Base-by-base conservation (phyloP, 1,140 invertebrate genomes). In the Drosophila baimaii region DNA sequence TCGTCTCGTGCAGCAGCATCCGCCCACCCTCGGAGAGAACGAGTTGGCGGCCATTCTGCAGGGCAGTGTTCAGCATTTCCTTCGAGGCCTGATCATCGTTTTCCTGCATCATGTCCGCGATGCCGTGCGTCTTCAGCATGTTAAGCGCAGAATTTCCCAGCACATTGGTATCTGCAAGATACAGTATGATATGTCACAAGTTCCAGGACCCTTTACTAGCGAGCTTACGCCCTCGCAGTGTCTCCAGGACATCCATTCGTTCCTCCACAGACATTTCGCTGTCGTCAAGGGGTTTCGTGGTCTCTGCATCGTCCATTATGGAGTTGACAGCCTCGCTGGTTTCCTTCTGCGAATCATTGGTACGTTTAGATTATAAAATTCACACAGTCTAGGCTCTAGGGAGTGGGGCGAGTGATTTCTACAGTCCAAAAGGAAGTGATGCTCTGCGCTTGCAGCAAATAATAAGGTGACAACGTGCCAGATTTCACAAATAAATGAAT, bases 11-110 rank as follows among this genome's bases (percentile, higher is more conserved):
- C 69, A 97, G 90, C 6, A 96, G 94, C 77, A 96, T 93, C 84
- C 96, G 96, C 17, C 96, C 96, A 55, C 95, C 95, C 90, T 97
- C 95, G 77, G 96, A 97, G 47, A 97, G 92, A 56, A 96, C 94
- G 19, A 97, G 94, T 44, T 95, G 95, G 90, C 96, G 94, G 2
- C 96, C 96, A 92, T 94, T 96, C 93, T 96, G 95, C 79, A 97
- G 93, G 12, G 96, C 96, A 56, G 95, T 95, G 56, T 95, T 95
- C 27, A 97, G 56, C 80, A 92, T 77, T 57, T 91, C 89, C 52
- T 91, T 91, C 3, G 90, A 94, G 39, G 95, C 94, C 33, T 95
- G 95, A 8, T 94, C 93, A 58, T 95, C 95, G 58, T 88, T 88
- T 33, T 86, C 83, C 41, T 86, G 64, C 64, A 95, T 95, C 72